Conservation (phyloP, 2,797 vertebrate species). For the Poecilia velifera region DNA sequence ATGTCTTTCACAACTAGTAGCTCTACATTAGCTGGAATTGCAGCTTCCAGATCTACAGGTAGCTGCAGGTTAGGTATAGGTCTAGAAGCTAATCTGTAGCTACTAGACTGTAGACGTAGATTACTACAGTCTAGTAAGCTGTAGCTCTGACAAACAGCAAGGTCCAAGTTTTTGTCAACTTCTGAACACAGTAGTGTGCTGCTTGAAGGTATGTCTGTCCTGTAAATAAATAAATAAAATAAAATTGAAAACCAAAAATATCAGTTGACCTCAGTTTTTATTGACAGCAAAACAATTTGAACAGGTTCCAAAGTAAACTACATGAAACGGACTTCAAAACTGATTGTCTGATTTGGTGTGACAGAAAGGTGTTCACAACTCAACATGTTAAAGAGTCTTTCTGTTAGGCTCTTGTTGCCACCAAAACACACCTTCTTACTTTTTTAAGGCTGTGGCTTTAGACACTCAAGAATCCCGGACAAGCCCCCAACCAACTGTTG, state of each 20-base stretch:
- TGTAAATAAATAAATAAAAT: neutral
- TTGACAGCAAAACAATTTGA: neutral
- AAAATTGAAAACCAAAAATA: neutral
- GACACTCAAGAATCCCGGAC: neutral
- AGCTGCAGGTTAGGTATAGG: too few relatives aligned
- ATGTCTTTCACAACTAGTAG: neutral
- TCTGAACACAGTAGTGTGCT: neutral
- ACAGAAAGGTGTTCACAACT: neutral
- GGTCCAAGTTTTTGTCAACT: neutral
- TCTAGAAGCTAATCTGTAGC: too few relatives aligned
- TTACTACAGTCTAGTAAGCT: neutral
- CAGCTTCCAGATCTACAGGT: too few relatives aligned
- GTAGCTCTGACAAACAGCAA: neutral
- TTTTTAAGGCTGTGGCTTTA: neutral
- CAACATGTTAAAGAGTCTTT: neutral
- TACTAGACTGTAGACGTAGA: too few relatives aligned
- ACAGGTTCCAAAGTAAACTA: neutral
- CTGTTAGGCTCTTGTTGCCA: neutral
- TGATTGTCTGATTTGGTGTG: neutral
- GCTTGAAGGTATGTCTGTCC: neutral
- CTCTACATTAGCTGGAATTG: neutral
- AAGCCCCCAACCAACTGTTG: neutral
- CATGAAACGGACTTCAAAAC: neutral
- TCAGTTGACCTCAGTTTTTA: neutral
- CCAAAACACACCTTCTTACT: neutral